These are phyloP conservation scores for Noctua janthe DNA, from an alignment of 2,888 invertebrate genomes.

Conservation along the genomic window DNA sequence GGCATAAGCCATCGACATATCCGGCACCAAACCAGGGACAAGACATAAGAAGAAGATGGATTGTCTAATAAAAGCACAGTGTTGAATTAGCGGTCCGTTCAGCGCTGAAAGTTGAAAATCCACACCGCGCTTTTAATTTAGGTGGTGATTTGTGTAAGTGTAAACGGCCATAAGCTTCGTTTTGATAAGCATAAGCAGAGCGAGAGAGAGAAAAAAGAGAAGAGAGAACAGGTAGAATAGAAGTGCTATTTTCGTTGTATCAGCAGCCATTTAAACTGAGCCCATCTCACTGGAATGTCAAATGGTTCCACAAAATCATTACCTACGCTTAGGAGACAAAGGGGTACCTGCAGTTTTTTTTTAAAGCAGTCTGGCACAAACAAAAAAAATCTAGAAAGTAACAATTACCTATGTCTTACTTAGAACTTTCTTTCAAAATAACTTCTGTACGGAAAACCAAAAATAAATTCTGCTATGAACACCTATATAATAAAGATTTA, in stretches of 20 bases:
- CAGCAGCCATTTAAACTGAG: no score
- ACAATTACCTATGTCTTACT: no score
- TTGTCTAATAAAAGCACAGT: background rate
- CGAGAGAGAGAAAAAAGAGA: background rate
- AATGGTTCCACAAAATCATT: background rate
- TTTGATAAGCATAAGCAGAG: no score
- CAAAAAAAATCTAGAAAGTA: background rate
- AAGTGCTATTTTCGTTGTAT: background rate
- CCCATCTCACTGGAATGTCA: background rate
- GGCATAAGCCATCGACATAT: no score
- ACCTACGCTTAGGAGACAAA: background rate
- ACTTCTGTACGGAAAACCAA: background rate
- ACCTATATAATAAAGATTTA: constrained; percentile 12
- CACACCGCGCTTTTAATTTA: no score
- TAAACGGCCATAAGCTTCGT: background rate
- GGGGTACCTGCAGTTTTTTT: background rate
- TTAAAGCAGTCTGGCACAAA: background rate
- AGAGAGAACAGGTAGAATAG: background rate
- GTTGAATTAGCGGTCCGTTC: background rate
- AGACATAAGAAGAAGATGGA: background rate
- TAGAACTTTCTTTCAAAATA: background rate
- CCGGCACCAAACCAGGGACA: no score
- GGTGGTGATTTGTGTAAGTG: no score
- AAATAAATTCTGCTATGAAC: background rate
- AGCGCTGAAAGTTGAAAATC: background rate